Percentiles rank a stretch among this genome's conserved stretches.
These are phyloP conservation scores for Rhynchomys soricoides DNA, from an alignment of 2,113 vertebrate genomes.

Conservation along the genomic window DNA sequence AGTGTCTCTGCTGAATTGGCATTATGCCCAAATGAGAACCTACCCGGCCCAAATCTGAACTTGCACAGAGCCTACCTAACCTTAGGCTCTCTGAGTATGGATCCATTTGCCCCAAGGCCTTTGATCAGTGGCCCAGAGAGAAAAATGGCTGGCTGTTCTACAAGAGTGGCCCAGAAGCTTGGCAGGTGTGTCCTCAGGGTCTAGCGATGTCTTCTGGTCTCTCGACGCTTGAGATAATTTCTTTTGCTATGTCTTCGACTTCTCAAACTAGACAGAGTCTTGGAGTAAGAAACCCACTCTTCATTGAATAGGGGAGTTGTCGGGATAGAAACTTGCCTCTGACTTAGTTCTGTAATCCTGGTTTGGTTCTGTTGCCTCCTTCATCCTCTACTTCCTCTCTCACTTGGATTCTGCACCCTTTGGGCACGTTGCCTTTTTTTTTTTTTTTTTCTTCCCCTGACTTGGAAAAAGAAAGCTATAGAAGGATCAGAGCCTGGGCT, in stretches of 20 bases:
- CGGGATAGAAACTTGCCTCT: not conserved
- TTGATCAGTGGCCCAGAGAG: not conserved
- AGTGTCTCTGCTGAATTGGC: not conserved
- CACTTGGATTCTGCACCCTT: not conserved
- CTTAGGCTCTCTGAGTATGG: not conserved
- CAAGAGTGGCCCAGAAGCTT: not conserved
- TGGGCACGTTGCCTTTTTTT: not conserved
- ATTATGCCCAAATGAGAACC: constrained; percentile 12
- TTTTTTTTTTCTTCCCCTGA: not conserved
- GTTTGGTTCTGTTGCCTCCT: not conserved
- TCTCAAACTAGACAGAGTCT: not conserved
- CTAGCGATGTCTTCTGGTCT: not conserved
- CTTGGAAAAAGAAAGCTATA: not conserved
- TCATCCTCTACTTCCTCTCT: not conserved
- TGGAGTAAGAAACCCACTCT: not conserved
- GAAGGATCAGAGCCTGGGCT: not conserved
- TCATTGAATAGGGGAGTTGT: not conserved
- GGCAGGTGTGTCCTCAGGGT: not conserved
- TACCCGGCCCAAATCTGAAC: not conserved
- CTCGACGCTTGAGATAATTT: not conserved
- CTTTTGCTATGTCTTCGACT: not conserved
- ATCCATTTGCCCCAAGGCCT: not conserved
- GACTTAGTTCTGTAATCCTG: not conserved
- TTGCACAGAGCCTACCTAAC: not conserved
- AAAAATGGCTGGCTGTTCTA: not conserved